These are phyloP conservation scores for Mormyrus iriodes DNA, from an alignment of 2,113 vertebrate species.

Conservation along the genomic window DNA sequence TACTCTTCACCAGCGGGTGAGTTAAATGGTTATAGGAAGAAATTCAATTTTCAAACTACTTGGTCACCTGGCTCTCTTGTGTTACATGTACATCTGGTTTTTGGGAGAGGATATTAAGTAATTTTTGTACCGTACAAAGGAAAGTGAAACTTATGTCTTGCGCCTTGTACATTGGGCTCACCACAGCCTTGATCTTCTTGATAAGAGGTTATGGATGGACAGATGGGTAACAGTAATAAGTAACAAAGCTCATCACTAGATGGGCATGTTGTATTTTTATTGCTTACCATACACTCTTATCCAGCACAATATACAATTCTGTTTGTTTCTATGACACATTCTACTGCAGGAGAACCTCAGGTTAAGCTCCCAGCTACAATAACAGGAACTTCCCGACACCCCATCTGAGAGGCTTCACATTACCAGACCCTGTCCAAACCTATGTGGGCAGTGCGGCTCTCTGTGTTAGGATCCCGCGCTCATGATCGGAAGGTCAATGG, in stretches of 20 bases:
- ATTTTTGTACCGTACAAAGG: not conserved
- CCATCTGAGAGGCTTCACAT: not conserved
- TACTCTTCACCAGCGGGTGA: not conserved
- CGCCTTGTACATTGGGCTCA: not conserved
- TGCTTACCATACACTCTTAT: not conserved
- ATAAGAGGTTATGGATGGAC: not conserved
- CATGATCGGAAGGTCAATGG: not conserved
- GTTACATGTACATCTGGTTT: not conserved
- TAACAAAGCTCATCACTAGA: not conserved
- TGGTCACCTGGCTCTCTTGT: not conserved
- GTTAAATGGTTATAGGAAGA: not conserved
- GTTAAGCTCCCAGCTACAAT: not conserved
- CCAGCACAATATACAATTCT: not conserved
- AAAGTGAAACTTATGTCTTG: not conserved
- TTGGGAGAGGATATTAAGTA: not conserved
- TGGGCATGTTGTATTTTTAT: not conserved
- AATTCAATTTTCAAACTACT: not conserved
- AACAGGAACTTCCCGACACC: not conserved
- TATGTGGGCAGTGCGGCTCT: not conserved
- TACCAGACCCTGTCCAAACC: not conserved
- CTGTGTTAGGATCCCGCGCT: not conserved
- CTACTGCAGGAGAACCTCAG: not conserved
- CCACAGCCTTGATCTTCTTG: not conserved
- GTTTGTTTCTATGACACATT: not conserved
- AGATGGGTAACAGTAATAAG: not conserved